Base-by-base conservation (phyloP, 92 coral and sea anemone species). In the Porites divaricata region DNA sequence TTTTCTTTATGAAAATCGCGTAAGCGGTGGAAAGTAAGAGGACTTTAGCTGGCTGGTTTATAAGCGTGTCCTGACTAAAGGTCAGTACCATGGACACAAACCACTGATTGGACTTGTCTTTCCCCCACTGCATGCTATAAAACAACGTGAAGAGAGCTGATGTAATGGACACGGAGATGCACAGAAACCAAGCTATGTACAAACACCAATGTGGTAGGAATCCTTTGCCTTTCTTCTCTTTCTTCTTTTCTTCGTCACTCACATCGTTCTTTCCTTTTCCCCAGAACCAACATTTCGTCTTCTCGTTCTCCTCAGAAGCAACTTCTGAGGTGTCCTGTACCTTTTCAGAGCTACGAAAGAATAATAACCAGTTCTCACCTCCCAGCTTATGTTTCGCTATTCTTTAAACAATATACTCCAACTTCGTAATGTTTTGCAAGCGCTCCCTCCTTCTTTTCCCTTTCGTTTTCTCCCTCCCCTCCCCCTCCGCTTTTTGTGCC, bases 81-180 rank as follows among this genome's bases (percentile, higher is more conserved):
- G 93, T 77, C 9, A 92, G 26, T 48, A 78, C 65, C 89, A 92
- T 86, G 1, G 95, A 61, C 1, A 88, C 28, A 16, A 92, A 35
- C 95, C 95, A 92, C 63, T 79, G 72, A 76, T 86, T 87, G 6
- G 95, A 92, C 59, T 92, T 92, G 13, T 87, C 95, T 74, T 51
- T 78, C 19, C 95, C 95, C 95, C 95, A 92, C 95, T 86, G 87
- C 93, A 89, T 92, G 70, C 93, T 90, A 41, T 92, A 92, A 89
- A 92, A 92, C 28, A 92, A 69, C 4, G 88, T 82, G 73, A 81
- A 92, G 63, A 89, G 28, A 28, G 93, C 93, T 5, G 95, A 92
- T 6, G 90, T 68, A 15, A 92, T 53, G 17, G 93, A 92, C 13
- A 82, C 75, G 7, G 53, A 5, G 35, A 89, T 52, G 61, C 95